Evolutionary conservation across 2,797 vertebrate genomes (phyloP), one percentile per base, ranked within the genome.

Genomic region (Tapirus indicus): DNA sequence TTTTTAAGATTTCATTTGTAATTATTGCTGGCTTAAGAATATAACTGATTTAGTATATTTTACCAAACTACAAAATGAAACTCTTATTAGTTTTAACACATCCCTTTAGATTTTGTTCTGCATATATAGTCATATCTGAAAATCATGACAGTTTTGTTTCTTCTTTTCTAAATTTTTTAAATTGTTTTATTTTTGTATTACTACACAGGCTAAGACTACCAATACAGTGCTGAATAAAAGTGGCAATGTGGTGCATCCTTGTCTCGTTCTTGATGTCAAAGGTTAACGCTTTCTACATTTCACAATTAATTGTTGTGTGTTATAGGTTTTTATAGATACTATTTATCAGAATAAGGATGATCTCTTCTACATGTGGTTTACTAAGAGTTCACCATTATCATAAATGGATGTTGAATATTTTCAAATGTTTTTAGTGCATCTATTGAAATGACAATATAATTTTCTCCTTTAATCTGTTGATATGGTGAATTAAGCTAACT

Each of bases 351-450:
- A 62, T 62, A 68, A 88, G 49, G 56, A 88, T 88, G 6, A 75
- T 54, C 27, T 72, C 29, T 66, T n/a, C 47, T 75, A 85, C 18
- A 38, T 68, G 21, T 87, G 68, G 6, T 44, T 66, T 89, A 78
- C n/a, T 86, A 69, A 71, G 23, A 71, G 18, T 52, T 41, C 62
- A 62, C 82, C 7, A 83, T 62, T 20, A 62, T 74, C 60, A 69
- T 35, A 75, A 93, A 54, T 89, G 64, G 38, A 95, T 58, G 27
- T 32, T 88, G 38, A 91, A 91, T 79, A 52, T 38, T 88, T 90
- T 79, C 64, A 64, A 86, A 78, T 32, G 12, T 38, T 72, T 71
- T 71, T 64, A 27, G 0, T 78, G 13, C 17, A 84, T 68, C 25
- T 85, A 69, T 41, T 75, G 18, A 88, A 95, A 87, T 78, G 72